phyloP scores from a whole-genome alignment of 2,888 invertebrate genomes.

The Xanthorhoe designata region DNA sequence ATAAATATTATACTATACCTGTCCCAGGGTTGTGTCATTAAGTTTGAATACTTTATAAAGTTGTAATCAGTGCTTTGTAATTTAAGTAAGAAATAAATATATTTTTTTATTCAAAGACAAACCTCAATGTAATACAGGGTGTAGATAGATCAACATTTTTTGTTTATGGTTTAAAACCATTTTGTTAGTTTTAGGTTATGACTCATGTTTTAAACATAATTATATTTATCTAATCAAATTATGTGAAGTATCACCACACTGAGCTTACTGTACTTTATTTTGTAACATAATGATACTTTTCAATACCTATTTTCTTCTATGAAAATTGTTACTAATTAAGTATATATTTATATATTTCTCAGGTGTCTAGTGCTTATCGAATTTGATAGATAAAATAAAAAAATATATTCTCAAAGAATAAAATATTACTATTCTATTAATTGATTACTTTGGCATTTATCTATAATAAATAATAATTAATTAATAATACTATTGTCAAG shows the following conservation, averaged over 20 bases:
- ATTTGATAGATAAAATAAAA: conserved; percentile 50
- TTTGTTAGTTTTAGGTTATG: conserved; percentile 2
- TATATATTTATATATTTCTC: conserved; percentile 1
- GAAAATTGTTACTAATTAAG: not conserved
- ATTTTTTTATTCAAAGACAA: conserved; percentile 39
- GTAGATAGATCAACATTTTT: conserved; percentile 61
- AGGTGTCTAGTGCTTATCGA: conserved; percentile 49
- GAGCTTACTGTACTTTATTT: conserved; percentile 10
- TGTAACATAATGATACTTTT: not conserved
- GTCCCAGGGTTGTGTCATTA: conserved; percentile 8
- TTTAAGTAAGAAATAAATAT: conserved; percentile 25
- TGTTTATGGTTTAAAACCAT: conserved; percentile 35
- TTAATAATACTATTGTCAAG: conserved; percentile 21
- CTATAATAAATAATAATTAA: not conserved
- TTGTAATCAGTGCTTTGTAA: conserved; percentile 4
- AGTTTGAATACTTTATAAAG: not conserved
- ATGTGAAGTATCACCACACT: conserved; percentile 13
- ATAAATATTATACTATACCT: conserved; percentile 4
- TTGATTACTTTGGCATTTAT: not conserved
- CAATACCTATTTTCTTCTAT: not conserved
- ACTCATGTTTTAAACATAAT: conserved; percentile 4
- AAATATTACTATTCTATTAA: conserved; percentile 13
- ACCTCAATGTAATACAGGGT: conserved; percentile 72
- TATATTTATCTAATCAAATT: not conserved
- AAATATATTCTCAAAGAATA: conserved; percentile 38